Evolutionary conservation across 2,888 invertebrate genomes (phyloP), one percentile per base, ranked within the genome.

Genomic region (Morpho achilles): DNA sequence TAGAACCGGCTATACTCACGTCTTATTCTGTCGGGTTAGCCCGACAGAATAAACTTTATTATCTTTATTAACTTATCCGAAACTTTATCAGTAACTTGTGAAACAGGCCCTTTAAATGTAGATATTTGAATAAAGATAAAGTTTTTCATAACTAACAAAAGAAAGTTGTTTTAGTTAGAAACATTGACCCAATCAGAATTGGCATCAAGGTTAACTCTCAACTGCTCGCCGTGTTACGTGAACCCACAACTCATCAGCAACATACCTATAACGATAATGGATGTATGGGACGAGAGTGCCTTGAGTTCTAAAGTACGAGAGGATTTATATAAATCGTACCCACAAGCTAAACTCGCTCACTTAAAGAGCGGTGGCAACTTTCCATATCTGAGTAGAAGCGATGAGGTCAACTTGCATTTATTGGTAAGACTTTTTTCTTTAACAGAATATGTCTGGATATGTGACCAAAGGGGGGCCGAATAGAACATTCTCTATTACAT

Each of bases 331-430:
- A 96, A 96, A 77, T 95, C 95, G 69, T 97, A 97, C 80, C 97
- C 97, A 0, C 92, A 94, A 62, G 97, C 96, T 0, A 96, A 96
- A 83, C 79, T 96, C 63, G 97, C 97, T 1, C 96, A 97, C 81
- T 84, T 97, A 51, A 98, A 98, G 79, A 94, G 93, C 65, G 97
- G 97, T 1, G 97, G 97, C 6, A 97, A 97, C 85, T 97, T 97
- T 81, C 97, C 97, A 0, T 97, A 97, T 76, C 89, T 98, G 62
- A 97, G 97, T 79, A 92, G 96, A 72, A 94, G 95, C 78, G 95
- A 95, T 71, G 97, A 98, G 91, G 96, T 97, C 54, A 97, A 97
- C 85, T 90, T 97, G 67, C 96, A 97, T 91, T 92, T 97, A 76
- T 92, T 96, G 92, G 97, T 97, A 77, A 83, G 79, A 75, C 7